Base-by-base conservation (phyloP, 2,113 vertebrate genomes). In the Menura novaehollandiae region DNA sequence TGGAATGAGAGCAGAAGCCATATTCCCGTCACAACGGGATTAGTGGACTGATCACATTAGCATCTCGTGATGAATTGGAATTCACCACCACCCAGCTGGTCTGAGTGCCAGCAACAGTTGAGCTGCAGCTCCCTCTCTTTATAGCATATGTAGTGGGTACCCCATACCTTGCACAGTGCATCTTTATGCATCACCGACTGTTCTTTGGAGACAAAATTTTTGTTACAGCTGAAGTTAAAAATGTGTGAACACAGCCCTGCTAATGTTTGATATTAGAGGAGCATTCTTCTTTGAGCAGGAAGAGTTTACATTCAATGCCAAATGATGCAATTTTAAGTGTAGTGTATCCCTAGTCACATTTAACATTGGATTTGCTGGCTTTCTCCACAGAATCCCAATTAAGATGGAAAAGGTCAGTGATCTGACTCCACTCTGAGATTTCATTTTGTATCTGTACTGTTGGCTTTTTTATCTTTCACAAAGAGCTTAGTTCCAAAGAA, bases 401-500 rank as follows among this genome's bases (percentile, higher is more conserved):
- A 88, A 77, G 60, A 83, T 49, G 59, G 60, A 85, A 77, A 67
- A 94, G 85, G 86, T 94, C 89, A 69, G 47, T 44, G 91, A 58
- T 88, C 81, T 89, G 71, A 85, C 37, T 91, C 37, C 2, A 4
- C 75, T 89, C 58, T 63, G 85, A 90, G 67, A 85, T 83, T 90
- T 83, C 58, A 39, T 82, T 88, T 80, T 91, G 59, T 90, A 27
- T 94, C 67, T 69, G 79, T 74, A 21, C 79, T 81, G 49, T 77
- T 91, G 68, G 28, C 32, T 95, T 82, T 95, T 86, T 91, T 94
- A 73, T 95, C 88, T 95, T 91, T 91, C 80, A 75, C 52, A n/a
- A 82, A 96, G 84, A 95, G 78, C 86, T 92, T 94, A 81, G 58
- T 82, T 95, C 71, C 77, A 95, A 96, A 91, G 92, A 96, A 97